These are phyloP conservation scores for Polyploca ridens DNA, from an alignment of 2,888 invertebrate genomes.

Conservation along the genomic window DNA sequence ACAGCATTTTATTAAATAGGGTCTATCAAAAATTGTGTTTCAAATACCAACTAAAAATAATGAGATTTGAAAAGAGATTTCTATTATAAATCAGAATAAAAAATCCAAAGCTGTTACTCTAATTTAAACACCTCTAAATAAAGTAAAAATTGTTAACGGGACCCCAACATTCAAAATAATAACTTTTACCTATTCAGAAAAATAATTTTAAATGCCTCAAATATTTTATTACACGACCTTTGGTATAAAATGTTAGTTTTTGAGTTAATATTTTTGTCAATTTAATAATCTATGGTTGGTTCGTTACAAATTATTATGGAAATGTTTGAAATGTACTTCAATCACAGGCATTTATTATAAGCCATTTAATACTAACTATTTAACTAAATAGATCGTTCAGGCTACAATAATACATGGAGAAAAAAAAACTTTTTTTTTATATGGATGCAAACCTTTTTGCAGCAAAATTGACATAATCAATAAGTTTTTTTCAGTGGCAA, in stretches of 20 bases:
- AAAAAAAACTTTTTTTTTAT: neutral
- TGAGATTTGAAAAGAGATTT: too few relatives aligned
- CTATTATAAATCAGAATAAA: too few relatives aligned
- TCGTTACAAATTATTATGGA: conserved; percentile 16
- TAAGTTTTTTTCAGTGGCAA: conserved; percentile 46
- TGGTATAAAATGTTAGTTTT: conserved; percentile 16
- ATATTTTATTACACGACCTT: conserved; percentile 17
- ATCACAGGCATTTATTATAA: conserved; percentile 16
- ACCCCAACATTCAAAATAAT: neutral
- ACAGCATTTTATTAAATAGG: too few relatives aligned
- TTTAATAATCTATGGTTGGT: conserved; percentile 15
- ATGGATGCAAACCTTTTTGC: neutral
- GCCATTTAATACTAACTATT: conserved; percentile 11
- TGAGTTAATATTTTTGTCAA: conserved; percentile 7
- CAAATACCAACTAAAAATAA: too few relatives aligned
- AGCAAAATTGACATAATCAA: conserved; percentile 37
- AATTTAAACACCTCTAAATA: neutral
- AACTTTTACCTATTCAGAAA: neutral
- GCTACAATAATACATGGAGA: conserved; percentile 1
- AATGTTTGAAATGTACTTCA: conserved; percentile 25
- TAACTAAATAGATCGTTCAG: neutral
- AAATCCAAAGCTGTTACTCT: too few relatives aligned
- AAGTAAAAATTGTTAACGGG: neutral
- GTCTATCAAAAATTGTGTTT: too few relatives aligned
- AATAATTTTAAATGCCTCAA: conserved; percentile 10